Evolutionary conservation across 35 echinoderm and acorn worm species (phyloP).

Genomic region (Ptychodera flava): DNA sequence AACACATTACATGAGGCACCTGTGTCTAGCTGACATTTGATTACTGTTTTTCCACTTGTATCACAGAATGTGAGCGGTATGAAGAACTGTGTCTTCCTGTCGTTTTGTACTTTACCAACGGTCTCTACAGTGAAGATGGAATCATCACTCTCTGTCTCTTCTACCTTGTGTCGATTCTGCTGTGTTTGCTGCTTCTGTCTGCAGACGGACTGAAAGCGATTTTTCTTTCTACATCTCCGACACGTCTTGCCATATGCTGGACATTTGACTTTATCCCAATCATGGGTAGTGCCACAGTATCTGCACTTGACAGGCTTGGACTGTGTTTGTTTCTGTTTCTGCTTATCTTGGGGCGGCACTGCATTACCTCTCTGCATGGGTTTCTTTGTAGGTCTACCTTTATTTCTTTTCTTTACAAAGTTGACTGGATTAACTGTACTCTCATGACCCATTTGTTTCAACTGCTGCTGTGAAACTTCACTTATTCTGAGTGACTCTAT

Average conservation of each 20-base stretch:
- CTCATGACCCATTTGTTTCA: slow-evolving; percentile 22
- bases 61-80: too few relatives aligned
- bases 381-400: too few relatives aligned
- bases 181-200: not conserved
- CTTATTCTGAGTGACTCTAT: not conserved
- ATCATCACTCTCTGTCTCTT: too few relatives aligned
- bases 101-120: too few relatives aligned
- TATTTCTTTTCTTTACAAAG: too few relatives aligned
- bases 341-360: too few relatives aligned
- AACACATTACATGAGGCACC: not conserved
- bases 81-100: too few relatives aligned
- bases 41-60: too few relatives aligned
- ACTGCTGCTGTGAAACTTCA: slow-evolving; percentile 8
- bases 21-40: not conserved
- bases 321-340: not conserved
- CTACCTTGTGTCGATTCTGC: too few relatives aligned
- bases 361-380: too few relatives aligned
- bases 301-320: slow-evolving; percentile 23
- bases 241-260: slow-evolving; percentile 37
- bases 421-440: not conserved
- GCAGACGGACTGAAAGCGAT: slow-evolving; percentile 46
- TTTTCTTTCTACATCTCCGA: slow-evolving; percentile 43
- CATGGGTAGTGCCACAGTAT: slow-evolving; percentile 40
- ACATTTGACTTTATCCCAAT: slow-evolving; percentile 13
- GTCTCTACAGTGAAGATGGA: too few relatives aligned